phyloP scores from a whole-genome alignment of 2,113 vertebrate species.

The Naja naja region DNA sequence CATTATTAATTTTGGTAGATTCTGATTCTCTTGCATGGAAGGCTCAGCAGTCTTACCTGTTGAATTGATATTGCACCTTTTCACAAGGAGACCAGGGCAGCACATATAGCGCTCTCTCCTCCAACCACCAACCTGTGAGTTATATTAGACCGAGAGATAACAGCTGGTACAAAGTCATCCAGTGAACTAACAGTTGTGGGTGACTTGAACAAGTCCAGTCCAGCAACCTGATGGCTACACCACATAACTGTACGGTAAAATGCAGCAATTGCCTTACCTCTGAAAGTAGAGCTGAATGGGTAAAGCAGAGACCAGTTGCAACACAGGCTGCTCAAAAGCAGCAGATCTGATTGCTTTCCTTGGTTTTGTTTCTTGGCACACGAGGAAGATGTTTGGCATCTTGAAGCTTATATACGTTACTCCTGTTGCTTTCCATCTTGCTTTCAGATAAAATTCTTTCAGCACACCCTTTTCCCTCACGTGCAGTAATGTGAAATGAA shows the following conservation, averaged over 20 bases:
- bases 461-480: not conserved
- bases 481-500: not conserved
- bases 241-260: not conserved
- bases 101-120: not conserved
- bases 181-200: not conserved
- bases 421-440: not conserved
- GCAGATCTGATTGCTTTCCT: not conserved
- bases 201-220: not conserved
- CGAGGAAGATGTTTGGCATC: not conserved
- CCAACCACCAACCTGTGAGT: not conserved
- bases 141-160: not conserved
- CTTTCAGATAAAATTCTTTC: not conserved
- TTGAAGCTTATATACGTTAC: not conserved
- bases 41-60: not conserved
- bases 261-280: not conserved
- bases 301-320: not conserved
- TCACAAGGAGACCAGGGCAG: not conserved
- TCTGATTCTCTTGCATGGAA: not conserved
- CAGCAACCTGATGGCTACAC: not conserved
- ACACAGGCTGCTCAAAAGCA: not conserved
- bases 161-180: not conserved
- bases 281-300: not conserved
- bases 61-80: not conserved
- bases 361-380: not conserved
- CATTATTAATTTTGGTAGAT: not conserved